Base-by-base conservation (phyloP, 2,888 invertebrate species). In the Callinectes sapidus region DNA sequence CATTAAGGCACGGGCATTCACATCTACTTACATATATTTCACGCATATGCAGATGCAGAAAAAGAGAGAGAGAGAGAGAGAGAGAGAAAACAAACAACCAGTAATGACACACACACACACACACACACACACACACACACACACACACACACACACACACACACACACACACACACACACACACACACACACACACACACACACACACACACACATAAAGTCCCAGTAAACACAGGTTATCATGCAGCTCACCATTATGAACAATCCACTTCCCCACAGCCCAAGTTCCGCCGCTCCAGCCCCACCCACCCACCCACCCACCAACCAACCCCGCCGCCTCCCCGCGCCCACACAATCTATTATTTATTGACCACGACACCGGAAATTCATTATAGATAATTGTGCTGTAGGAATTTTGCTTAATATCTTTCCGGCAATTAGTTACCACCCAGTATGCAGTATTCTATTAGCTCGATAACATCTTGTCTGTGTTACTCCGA, bases 361-460 rank as follows among this genome's bases (percentile, higher is more conserved):
- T 66, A 89, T 66, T 32, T 32, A 35, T 39, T 61, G 48, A 39
- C 39, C n/a, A 55, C 54, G 55, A 88, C 28, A 42, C 91, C 87
- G 91, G 87, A 87, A 87, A 39, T 91, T 87, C 91, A 91, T 91
- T 91, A 91, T 48, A 66, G n/a, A 48, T 91, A 91, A 91, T 91
- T 91, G 91, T 42, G 54, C 91, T 35, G 35, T 18, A 91, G 87
- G 87, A 91, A 87, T 87, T 91, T 85, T 18, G 66, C 54, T 66
- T 39, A 71, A 87, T 71, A 71, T 66, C 14, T 54, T 87, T 91
- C 91, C 91, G 91, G 91, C 87, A 87, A 91, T 91, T 91, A 87
- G n/a, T 18, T 35, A 35, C 18, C 35, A 85, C 54, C 55, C 71
- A 66, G 39, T 55, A 61, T 61, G 10, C 71, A 39, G 48, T 66